Percentiles rank a stretch among this genome's conserved stretches.
Conservation (phyloP, 2,113 vertebrate genomes). For the Terrapene triunguis region DNA sequence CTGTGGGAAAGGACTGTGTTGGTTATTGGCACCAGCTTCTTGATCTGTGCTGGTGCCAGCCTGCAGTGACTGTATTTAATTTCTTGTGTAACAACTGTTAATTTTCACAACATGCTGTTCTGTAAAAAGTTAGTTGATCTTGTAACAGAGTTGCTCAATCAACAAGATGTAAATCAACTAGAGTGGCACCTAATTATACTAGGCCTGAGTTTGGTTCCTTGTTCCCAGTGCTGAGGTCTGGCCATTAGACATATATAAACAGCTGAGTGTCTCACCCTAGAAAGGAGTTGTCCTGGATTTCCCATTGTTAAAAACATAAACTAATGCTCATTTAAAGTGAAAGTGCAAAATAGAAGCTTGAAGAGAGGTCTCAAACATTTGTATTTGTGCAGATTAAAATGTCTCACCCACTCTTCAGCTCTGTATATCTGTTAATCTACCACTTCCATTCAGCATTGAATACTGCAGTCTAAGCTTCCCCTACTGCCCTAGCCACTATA, state of each 20-base stretch:
- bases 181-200: not conserved
- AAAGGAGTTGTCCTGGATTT: not conserved
- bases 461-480: rapidly evolving
- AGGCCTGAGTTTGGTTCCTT: not conserved
- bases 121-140: not conserved
- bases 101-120: not conserved
- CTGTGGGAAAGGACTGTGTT: not conserved
- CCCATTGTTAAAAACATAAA: not conserved
- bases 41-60: not conserved
- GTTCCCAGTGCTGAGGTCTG: not conserved
- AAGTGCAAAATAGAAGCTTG: constrained; percentile 32
- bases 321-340: constrained; percentile 9
- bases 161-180: not conserved
- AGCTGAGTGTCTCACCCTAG: not conserved
- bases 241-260: not conserved
- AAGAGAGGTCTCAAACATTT: constrained; percentile 8
- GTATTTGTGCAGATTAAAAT: not conserved
- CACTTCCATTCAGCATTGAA: not conserved
- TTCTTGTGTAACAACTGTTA: not conserved
- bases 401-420: not conserved
- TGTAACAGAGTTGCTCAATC: constrained; percentile 6
- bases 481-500: not conserved
- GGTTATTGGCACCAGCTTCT: not conserved
- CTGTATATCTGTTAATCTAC: not conserved
- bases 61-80: not conserved